Base-by-base conservation (phyloP, 2,113 vertebrate genomes). In the Geococcyx californianus region DNA sequence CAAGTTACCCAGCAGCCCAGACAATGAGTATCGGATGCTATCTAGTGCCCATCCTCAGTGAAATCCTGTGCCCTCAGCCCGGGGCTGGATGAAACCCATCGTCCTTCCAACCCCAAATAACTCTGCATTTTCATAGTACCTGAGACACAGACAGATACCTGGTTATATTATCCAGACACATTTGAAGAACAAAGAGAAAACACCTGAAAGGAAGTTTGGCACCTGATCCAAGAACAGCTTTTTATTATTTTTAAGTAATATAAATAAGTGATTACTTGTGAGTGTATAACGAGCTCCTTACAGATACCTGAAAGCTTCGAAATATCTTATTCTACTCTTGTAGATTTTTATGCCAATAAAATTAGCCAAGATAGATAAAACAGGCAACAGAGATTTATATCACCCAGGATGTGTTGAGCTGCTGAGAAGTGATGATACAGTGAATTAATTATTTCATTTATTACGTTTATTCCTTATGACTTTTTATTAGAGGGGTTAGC, bases 361-460 rank as follows among this genome's bases (percentile, higher is more conserved):
- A 42, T 74, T 47, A 85, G 26, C n/a, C 0, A 19, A 70, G 51
- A 55, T 38, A 89, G 40, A 87, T 68, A 87, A 81, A 95, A 62
- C 21, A 78, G 76, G 26, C 19, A 59, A 83, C 17, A 91, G 70
- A 93, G 85, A 93, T 56, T 92, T 84, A 74, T 74, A 73, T 14
- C 24, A 59, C 23, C 15, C 60, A 83, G 64, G 49, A 93, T 81
- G 17, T 69, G 70, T 13, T 52, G 29, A 90, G 25, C 42, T 89
- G 36, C 52, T 89, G 78, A 73, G 51, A 87, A 79, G 67, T 56
- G 72, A 81, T 78, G 89, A 95, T 6, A 2, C 44, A 90, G 51
- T 74, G 60, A 97, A 75, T 92, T 87, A 94, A 88, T 84, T 62
- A 78, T 36, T 81, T 91, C 42, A 28, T 90, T 95, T 89, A 66